A percentile compares a stretch with the other conserved stretches of the same genome.
These are phyloP conservation scores for Cheumatopsyche charites DNA, from an alignment of 1,140 invertebrate genomes.

Conservation along the genomic window DNA sequence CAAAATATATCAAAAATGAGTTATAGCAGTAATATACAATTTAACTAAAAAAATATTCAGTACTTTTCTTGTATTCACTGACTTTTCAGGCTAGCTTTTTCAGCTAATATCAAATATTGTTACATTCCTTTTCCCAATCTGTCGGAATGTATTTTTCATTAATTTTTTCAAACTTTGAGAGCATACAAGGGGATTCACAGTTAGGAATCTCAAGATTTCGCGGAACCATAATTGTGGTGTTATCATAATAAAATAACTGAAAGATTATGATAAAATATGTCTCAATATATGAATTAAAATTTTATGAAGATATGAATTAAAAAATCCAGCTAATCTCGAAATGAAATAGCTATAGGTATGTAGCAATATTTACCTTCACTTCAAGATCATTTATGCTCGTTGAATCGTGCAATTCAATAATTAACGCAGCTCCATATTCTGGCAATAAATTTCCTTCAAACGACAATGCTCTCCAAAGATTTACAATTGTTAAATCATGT, in stretches of 20 bases:
- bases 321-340: no score
- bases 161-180: constrained; percentile 55
- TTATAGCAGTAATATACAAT: no score
- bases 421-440: constrained; percentile 71
- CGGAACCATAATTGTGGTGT: constrained; percentile 53
- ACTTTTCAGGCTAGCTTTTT: no score
- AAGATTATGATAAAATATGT: constrained; percentile 44
- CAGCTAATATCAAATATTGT: neutral
- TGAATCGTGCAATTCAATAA: constrained; percentile 69
- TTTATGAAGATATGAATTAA: neutral
- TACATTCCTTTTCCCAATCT: constrained; percentile 63
- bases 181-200: constrained; percentile 59
- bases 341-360: no score
- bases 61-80: no score
- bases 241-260: constrained; percentile 53
- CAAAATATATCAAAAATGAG: no score
- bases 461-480: constrained; percentile 70
- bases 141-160: constrained; percentile 58
- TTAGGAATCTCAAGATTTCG: constrained; percentile 58
- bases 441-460: constrained; percentile 69
- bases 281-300: constrained; percentile 19
- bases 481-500: constrained; percentile 78
- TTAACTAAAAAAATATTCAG: no score
- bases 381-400: constrained; percentile 54
- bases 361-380: constrained; percentile 60